These are phyloP conservation scores for Epizoanthus fatuus DNA, from an alignment of 92 coral and sea anemone species.

Conservation along the genomic window DNA sequence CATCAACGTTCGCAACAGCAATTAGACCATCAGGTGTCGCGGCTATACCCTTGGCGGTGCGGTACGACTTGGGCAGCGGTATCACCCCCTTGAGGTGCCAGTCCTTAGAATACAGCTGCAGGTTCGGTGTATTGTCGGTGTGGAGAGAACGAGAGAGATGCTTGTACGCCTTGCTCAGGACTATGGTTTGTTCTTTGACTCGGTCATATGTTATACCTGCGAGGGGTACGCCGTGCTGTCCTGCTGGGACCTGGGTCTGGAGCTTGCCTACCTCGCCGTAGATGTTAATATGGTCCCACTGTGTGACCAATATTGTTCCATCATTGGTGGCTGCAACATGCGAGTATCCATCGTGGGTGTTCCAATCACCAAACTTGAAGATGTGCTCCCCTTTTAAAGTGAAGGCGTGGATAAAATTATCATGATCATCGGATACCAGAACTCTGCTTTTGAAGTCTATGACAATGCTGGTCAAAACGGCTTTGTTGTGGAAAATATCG, in stretches of 20 bases:
- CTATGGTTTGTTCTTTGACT: conserved; percentile 18
- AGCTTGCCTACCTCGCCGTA: conserved; percentile 47
- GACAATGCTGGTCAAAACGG: conserved; percentile 18
- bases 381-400: conserved; percentile 38
- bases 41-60: conserved; percentile 51
- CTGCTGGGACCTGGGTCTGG: conserved; percentile 31
- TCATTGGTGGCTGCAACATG: conserved; percentile 50
- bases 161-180: conserved; percentile 59
- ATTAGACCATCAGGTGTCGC: conserved; percentile 34
- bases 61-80: conserved; percentile 50
- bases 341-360: conserved; percentile 51
- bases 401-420: conserved; percentile 51
- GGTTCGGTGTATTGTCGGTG: conserved; percentile 30
- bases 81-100: conserved; percentile 51
- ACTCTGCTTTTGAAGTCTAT: conserved; percentile 3
- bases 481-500: neutral
- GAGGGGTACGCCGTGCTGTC: conserved; percentile 42
- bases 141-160: conserved; percentile 26
- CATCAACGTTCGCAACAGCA: conserved; percentile 50
- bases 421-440: conserved; percentile 41
- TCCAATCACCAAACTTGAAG: conserved; percentile 50
- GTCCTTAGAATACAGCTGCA: conserved; percentile 47
- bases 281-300: conserved; percentile 62
- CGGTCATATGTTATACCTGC: conserved; percentile 46
- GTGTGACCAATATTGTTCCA: conserved; percentile 48